Conservation (phyloP, 2,113 vertebrate species). For the Sinocyclocheilus maitianheensis region DNA sequence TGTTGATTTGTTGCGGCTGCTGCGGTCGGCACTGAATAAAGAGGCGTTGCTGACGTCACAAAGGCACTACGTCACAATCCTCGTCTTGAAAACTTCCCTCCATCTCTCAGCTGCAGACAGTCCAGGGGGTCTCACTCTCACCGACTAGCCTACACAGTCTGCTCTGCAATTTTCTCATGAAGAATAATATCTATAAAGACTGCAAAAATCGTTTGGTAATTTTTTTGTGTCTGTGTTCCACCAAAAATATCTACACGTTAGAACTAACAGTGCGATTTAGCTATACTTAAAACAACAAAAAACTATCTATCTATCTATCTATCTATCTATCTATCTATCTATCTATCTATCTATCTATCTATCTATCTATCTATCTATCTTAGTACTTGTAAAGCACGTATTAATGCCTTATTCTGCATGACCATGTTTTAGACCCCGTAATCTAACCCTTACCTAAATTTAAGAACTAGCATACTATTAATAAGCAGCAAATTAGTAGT, state of each 20-base stretch:
- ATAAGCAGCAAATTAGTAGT: too few species aligned
- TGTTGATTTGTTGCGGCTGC: constrained; percentile 34
- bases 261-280: neutral
- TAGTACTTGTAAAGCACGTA: too few species aligned
- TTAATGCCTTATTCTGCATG: too few species aligned
- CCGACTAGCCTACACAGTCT: neutral
- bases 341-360: too few species aligned
- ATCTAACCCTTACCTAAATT: too few species aligned
- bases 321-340: neutral
- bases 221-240: neutral
- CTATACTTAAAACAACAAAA: neutral
- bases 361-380: too few species aligned
- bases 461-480: too few species aligned
- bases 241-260: neutral
- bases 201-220: too few species aligned
- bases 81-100: constrained; percentile 50
- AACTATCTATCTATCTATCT: neutral
- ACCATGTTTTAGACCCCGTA: too few species aligned
- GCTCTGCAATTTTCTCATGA: neutral
- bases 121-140: neutral
- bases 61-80: constrained; percentile 36
- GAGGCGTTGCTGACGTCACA: constrained; percentile 46
- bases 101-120: neutral
- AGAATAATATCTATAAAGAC: neutral
- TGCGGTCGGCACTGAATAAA: constrained; percentile 42